phyloP scores from a whole-genome alignment of 2,113 vertebrate genomes.

The Ammospiza nelsoni region DNA sequence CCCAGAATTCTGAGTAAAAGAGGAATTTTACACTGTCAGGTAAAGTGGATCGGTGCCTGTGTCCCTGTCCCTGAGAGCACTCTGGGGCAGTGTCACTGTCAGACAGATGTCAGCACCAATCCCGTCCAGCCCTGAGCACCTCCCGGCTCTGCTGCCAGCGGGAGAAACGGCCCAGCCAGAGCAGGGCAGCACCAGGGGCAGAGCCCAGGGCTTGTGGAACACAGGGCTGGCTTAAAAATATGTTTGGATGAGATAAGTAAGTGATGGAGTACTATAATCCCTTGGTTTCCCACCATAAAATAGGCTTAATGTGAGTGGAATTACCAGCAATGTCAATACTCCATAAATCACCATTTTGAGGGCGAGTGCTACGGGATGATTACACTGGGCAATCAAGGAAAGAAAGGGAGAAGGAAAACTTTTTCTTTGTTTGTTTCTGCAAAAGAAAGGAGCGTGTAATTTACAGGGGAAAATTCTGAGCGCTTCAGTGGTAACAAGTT shows the following conservation, averaged over 20 bases:
- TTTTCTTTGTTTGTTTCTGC: not conserved
- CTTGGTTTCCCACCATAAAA: not conserved
- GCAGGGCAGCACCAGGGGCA: not conserved
- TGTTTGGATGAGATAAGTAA: not conserved
- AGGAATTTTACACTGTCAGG: not conserved
- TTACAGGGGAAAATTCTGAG: not conserved
- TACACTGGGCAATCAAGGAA: not conserved
- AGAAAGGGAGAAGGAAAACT: not conserved
- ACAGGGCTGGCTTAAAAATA: not conserved
- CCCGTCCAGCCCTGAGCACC: not conserved
- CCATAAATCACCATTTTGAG: not conserved
- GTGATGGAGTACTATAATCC: not conserved
- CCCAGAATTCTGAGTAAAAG: not conserved
- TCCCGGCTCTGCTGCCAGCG: not conserved
- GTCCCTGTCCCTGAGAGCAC: not conserved
- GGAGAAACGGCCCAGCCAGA: not conserved
- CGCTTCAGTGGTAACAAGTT: not conserved
- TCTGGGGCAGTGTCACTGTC: not conserved
- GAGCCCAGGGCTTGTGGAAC: not conserved
- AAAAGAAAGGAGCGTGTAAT: not conserved
- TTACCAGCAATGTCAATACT: not conserved
- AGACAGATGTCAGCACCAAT: not conserved
- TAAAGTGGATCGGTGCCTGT: not conserved
- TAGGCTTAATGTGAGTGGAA: not conserved
- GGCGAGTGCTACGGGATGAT: not conserved